Base-by-base conservation (phyloP, 2,888 invertebrate genomes). In the Limulus polyphemus region DNA sequence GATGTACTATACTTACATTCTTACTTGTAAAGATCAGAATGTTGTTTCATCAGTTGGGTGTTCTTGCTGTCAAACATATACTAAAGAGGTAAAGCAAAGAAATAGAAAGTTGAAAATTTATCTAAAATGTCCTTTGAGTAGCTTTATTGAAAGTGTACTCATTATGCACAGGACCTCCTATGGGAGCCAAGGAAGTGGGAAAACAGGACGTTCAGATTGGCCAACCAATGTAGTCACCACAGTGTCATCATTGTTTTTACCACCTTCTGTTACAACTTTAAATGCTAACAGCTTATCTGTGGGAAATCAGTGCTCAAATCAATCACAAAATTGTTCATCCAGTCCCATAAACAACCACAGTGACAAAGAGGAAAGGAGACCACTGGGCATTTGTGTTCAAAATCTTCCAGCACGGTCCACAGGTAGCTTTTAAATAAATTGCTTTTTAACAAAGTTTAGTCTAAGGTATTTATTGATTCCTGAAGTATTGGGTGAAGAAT, bases 351-450 rank as follows among this genome's bases (percentile, higher is more conserved):
- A 16, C 16, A 48, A 47, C 32, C 64, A 72, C 71, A 71, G 72
- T 56, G 83, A 83, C 77, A 81, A 81, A 62, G 83, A 86, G 70
- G 86, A 87, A 72, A 81, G 85, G 72, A 82, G 90, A 74, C 90
- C 90, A 64, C 79, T 90, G 73, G 91, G 90, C 69, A 90, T 92
- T 75, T 90, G 91, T 79, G 91, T 93, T 71, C 83, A 88, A 74
- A 92, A 92, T 79, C 81, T 93, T 74, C 92, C 92, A 69, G 84
- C 87, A 68, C 83, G 92, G 72, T 92, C 91, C 72, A 79, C 79
- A 71, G 79, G 79, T 77, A 32, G 32, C 32, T 32, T 32, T 32
- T 7, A 32, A 32, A 32, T 32, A 32, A 32, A 32, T 32, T 32
- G 32, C 3, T 32, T 32, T 32, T 32, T 32, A 3, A 32, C 32